phyloP scores from a whole-genome alignment of 2,113 vertebrate genomes.

The Corythornis madagascariensis region DNA sequence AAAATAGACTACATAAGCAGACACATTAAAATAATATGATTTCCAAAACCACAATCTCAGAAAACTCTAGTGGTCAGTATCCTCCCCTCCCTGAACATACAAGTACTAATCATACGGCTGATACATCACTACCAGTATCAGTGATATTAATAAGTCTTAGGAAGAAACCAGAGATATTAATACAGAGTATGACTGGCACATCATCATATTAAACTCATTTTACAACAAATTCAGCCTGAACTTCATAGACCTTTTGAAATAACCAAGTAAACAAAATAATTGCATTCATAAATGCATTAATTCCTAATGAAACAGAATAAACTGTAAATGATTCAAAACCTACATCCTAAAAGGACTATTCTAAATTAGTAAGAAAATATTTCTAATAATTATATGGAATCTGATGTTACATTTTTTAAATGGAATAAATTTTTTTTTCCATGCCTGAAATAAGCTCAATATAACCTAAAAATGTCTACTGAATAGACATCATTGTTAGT shows the following conservation, averaged over 20 bases:
- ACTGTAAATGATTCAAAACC: background rate
- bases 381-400: background rate
- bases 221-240: background rate
- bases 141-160: background rate
- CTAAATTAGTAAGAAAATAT: background rate
- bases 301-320: background rate
- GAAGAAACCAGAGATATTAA: background rate
- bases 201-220: background rate
- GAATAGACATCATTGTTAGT: background rate
- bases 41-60: background rate
- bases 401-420: background rate
- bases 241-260: background rate
- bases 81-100: background rate
- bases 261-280: conserved; percentile 1
- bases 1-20: background rate
- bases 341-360: background rate
- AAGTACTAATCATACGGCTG: background rate
- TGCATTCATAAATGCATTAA: background rate
- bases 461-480: background rate
- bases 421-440: background rate
- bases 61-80: background rate
- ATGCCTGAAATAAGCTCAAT: background rate
- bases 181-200: background rate
- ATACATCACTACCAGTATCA: background rate
- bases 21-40: background rate